Base-by-base conservation (phyloP, 2,888 invertebrate genomes). In the Campaea margaritaria region DNA sequence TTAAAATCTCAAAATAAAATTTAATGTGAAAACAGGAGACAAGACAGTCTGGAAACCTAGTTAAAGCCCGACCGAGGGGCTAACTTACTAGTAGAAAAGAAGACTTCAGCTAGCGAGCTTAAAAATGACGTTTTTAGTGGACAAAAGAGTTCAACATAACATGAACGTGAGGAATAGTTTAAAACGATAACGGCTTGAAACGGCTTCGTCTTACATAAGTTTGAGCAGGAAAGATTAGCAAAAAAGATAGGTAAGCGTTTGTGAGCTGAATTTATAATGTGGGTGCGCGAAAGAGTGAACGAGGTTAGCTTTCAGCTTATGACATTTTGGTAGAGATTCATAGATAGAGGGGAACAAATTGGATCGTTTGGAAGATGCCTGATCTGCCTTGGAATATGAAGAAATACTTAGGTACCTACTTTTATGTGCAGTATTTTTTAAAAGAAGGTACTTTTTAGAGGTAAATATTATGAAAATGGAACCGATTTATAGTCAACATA, bases 231-330 rank as follows among this genome's bases (percentile, higher is more conserved):
- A 65, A 69, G 69, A 69, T 69, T 69, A 61, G 65, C 63, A 56
- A 60, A 65, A 68, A 65, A 65, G 67, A 69, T 69, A 69, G 64
- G 63, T 67, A 60, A 63, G 67, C 63, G 58, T 58, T 60, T 69
- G 68, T 65, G 69, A 64, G 57, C 43, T 54, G 69, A 67, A 69
- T 69, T 60, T 64, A 39, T 65, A 67, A 67, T 66, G 63, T 59
- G 57, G 46, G 45, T 28, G 27, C 50, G 43, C 42, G 53, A 44
- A 43, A 44, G 48, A 50, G 34, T 21, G 21, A 21, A 21, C 21
- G 21, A 21, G 21, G 55, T 51, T 47, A 51, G 60, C 51, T 56
- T 51, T 51, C 55, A 56, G 43, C 51, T 61, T 55, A 55, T 51
- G 60, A 56, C 51, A 47, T 61, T 55, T 43, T 61, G 55, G 55